Base-by-base conservation (phyloP, 2,113 vertebrate species). In the Thryonomys swinderianus region DNA sequence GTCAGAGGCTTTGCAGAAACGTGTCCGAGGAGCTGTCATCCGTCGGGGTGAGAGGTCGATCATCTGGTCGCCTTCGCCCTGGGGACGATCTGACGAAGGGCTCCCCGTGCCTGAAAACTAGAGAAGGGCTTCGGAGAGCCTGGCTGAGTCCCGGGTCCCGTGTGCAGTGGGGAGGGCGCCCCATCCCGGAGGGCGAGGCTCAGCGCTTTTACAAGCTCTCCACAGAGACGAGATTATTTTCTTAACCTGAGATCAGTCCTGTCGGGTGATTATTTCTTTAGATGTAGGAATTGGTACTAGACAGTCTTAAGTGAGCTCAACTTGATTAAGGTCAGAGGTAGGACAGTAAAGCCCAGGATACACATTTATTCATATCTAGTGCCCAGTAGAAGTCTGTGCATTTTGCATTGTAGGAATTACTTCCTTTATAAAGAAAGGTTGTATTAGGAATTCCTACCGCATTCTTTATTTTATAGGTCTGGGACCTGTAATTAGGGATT, bases 21-120 rank as follows among this genome's bases (percentile, higher is more conserved):
- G 17, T 32, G 85, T 96, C 51, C 81, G 55, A 97, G 40, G 20
- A 76, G 23, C 32, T 16, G 1, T 86, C 55, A 91, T 94, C 32
- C 80, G 7, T 87, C 66, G 45, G 18, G 59, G 37, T 91, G 71
- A 90, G 45, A 73, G 16, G 34, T 27, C 76, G 53, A 64, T 85
- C 88, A 86, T 64, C 62, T 85, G 40, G 42, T 14, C 64, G 67
- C 1, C 20, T 59, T 61, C n/a, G 62, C 82, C 23, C 34, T 4
- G 7, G 55, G 23, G 86, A 62, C 55, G 11, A 2, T 82, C 30
- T 89, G 34, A 74, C 30, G 17, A 0, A 64, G 12, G 18, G 1
- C 3, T 32, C 7, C 78, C 62, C 80, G 25, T 66, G 61, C 45
- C 53, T 73, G 32, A 13, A 76, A 57, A 59, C 20, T 20, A 30